Conservation (phyloP, 2,113 vertebrate genomes). For the Petaurus breviceps region DNA sequence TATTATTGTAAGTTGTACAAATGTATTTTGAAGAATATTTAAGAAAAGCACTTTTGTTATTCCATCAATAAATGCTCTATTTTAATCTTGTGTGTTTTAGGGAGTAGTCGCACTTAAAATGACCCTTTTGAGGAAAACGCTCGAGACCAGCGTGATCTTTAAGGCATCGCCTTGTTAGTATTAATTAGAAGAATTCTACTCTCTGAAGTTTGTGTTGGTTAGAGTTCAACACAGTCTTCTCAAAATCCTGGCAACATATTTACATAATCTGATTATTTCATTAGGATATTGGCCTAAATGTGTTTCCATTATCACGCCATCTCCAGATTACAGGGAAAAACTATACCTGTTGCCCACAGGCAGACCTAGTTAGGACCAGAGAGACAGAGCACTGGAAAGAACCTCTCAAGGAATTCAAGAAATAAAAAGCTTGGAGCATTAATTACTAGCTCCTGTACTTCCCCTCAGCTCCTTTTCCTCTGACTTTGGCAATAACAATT, state of each 20-base stretch:
- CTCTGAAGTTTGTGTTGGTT: conserved; percentile 68
- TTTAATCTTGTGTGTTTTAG: conserved; percentile 91
- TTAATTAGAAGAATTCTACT: conserved; percentile 69
- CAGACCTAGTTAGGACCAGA: not conserved
- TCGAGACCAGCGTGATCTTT: conserved; percentile 72
- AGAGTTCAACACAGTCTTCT: conserved; percentile 64
- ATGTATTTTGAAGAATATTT: conserved; percentile 95
- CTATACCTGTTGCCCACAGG: not conserved
- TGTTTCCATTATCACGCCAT: conserved; percentile 32
- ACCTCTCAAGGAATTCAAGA: conserved; percentile 27
- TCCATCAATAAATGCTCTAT: conserved; percentile 98
- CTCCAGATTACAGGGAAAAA: conserved; percentile 28
- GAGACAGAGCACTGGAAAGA: not conserved
- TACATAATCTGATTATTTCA: conserved; percentile 64
- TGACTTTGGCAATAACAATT: conserved; percentile 17
- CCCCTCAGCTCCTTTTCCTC: conserved; percentile 6
- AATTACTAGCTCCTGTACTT: conserved; percentile 36
- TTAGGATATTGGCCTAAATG: conserved; percentile 47
- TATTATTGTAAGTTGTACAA: conserved; percentile 98
- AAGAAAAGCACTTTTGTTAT: conserved; percentile 96
- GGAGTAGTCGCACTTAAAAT: conserved; percentile 79
- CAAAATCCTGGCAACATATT: conserved; percentile 54
- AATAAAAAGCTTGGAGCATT: conserved; percentile 28
- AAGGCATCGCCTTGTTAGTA: conserved; percentile 74
- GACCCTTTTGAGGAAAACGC: conserved; percentile 68